A percentile compares a stretch with the other conserved stretches of the same genome.
Evolutionary conservation across 2,888 invertebrate species (phyloP).

Genomic region (Eurytoma californica): DNA sequence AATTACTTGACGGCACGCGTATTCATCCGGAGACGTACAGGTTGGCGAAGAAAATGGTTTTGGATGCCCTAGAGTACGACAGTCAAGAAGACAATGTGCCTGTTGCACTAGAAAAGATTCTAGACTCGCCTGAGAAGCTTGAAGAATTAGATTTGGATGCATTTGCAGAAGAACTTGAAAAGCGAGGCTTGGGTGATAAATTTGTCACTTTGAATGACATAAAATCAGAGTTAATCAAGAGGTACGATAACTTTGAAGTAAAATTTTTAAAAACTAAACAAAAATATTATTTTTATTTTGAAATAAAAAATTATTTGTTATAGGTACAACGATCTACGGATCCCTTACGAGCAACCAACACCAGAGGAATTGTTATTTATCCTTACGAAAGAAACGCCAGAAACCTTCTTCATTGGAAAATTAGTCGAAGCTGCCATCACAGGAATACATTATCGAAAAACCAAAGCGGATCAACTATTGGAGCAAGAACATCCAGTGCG

Average conservation of each 20-base stretch:
- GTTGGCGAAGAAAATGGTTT: constrained; percentile 99
- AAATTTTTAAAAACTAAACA: neutral
- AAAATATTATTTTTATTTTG: neutral
- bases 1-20: constrained; percentile 96
- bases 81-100: constrained; percentile 98
- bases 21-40: constrained; percentile 99
- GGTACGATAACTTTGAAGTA: constrained; percentile 69
- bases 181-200: constrained; percentile 91
- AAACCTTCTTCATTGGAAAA: constrained; percentile 92
- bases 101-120: constrained; percentile 96
- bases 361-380: constrained; percentile 95
- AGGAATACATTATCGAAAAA: constrained; percentile 90
- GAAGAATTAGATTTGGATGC: constrained; percentile 98
- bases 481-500: constrained; percentile 97
- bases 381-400: constrained; percentile 96
- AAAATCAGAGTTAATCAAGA: constrained; percentile 93
- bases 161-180: constrained; percentile 96
- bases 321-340: constrained; percentile 93
- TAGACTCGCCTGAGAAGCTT: constrained; percentile 94
- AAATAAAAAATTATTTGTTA: neutral
- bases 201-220: constrained; percentile 98
- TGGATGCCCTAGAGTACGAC: constrained; percentile 98
- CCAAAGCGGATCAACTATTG: constrained; percentile 90
- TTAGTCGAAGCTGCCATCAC: constrained; percentile 88
- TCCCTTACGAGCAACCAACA: constrained; percentile 85